Conservation (phyloP, 2,888 invertebrate species). For the Microctonus brassicae region DNA sequence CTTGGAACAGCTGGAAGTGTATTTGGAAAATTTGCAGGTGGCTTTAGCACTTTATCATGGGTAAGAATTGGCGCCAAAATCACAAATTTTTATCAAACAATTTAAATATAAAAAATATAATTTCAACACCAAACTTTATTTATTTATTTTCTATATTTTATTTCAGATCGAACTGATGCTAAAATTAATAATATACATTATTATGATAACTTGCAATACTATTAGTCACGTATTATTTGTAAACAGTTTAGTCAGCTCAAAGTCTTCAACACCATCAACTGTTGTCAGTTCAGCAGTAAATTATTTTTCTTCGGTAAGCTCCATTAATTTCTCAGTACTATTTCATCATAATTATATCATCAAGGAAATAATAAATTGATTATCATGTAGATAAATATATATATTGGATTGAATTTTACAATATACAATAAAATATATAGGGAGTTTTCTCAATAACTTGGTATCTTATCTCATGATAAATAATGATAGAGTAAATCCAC, state of each 20-base stretch:
- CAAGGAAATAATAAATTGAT: conserved; percentile 19
- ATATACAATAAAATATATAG: background rate
- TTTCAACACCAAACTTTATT: background rate
- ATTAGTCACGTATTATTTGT: conserved; percentile 76
- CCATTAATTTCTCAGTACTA: conserved; percentile 20
- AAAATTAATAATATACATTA: conserved; percentile 63
- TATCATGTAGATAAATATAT: background rate
- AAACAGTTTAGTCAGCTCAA: conserved; percentile 74
- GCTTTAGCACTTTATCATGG: conserved; percentile 42
- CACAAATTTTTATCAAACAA: background rate
- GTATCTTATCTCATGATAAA: background rate
- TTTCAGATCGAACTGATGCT: conserved; percentile 53
- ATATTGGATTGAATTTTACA: background rate
- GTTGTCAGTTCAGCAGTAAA: conserved; percentile 76
- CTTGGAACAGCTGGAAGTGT: conserved; percentile 77
- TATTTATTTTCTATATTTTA: conserved; percentile 20
- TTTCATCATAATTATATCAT: background rate
- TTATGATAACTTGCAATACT: conserved; percentile 76
- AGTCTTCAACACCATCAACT: conserved; percentile 76
- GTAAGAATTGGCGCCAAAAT: conserved; percentile 42
- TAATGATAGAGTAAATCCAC: background rate
- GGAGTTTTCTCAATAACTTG: background rate
- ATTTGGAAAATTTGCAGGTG: conserved; percentile 76
- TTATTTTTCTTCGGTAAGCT: conserved; percentile 76
- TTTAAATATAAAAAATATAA: background rate